Evolutionary conservation across 2,797 vertebrate species (phyloP).

Genomic region (Loriculus beryllinus): DNA sequence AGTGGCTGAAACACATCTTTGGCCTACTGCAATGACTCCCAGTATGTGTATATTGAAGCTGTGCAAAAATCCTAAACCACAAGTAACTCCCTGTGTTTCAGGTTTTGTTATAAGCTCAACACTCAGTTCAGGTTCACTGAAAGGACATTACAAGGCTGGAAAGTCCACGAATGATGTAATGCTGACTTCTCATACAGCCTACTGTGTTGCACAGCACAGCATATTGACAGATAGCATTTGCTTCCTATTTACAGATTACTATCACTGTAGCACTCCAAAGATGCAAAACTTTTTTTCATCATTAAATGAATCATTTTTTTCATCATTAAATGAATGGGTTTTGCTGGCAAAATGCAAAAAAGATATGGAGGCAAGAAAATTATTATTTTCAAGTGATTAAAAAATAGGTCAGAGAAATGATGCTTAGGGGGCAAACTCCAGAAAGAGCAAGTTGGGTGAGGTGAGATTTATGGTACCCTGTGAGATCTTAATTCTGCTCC

Average conservation of each 20-base stretch:
- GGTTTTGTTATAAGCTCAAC: slow-evolving; percentile 38
- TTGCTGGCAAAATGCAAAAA: background rate
- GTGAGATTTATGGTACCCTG: background rate
- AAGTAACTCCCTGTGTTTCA: slow-evolving; percentile 47
- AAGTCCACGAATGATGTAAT: slow-evolving; percentile 34
- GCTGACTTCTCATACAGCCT: background rate
- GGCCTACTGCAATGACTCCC: slow-evolving; percentile 8
- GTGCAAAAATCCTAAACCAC: slow-evolving; percentile 47
- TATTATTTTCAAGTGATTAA: background rate
- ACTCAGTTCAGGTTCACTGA: slow-evolving; percentile 54
- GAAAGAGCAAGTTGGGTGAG: background rate
- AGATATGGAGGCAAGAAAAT: background rate
- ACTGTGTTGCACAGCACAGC: background rate
- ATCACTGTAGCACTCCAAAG: background rate
- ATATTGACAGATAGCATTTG: background rate
- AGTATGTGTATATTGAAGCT: background rate
- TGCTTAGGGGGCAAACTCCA: background rate
- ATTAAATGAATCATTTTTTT: background rate
- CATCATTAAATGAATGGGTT: background rate
- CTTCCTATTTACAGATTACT: background rate
- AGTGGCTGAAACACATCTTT: slow-evolving; percentile 24
- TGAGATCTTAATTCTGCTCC: background rate
- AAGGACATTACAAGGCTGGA: slow-evolving; percentile 55
- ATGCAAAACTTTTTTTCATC: background rate
- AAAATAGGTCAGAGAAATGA: background rate